Conservation (phyloP, 2,888 invertebrate genomes). For the Lasioglossum pauxillum region DNA sequence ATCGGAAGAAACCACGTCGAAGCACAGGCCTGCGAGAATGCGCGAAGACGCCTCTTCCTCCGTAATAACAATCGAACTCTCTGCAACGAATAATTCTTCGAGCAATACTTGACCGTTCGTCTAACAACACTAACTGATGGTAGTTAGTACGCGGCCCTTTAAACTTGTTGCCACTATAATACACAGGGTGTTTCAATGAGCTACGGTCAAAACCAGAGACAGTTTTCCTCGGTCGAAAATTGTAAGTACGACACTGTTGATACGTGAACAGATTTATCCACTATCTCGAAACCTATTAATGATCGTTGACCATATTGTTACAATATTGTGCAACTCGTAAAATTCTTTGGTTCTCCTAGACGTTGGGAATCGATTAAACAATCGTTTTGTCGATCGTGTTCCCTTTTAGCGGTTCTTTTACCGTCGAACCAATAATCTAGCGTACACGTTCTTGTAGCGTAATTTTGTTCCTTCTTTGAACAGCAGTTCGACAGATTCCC, state of each 20-base stretch:
- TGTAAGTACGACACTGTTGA: conserved; percentile 63
- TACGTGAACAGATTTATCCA: conserved; percentile 21
- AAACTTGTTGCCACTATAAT: conserved; percentile 67
- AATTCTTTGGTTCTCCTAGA: conserved; percentile 16
- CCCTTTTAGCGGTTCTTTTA: conserved; percentile 14
- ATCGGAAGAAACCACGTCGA: conserved; percentile 43
- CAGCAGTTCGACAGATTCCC: conserved; percentile 19
- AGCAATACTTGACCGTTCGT: conserved; percentile 77
- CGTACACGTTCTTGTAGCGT: conserved; percentile 40
- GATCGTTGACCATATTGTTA: not conserved
- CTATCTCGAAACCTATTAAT: conserved; percentile 25
- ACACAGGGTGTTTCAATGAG: conserved; percentile 66
- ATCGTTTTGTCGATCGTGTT: not conserved
- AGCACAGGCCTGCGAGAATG: conserved; percentile 29
- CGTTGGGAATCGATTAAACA: conserved; percentile 19
- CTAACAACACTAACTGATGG: conserved; percentile 81
- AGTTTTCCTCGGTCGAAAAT: conserved; percentile 63
- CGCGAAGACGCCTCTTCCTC: conserved; percentile 23
- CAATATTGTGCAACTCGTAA: conserved; percentile 20
- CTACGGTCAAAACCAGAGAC: conserved; percentile 68
- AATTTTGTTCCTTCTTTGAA: conserved; percentile 22
- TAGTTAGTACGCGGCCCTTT: conserved; percentile 75
- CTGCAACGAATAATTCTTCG: conserved; percentile 35
- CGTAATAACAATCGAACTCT: conserved; percentile 37
- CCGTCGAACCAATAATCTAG: not conserved